These are phyloP conservation scores for Chiloscyllium punctatum DNA, from an alignment of 2,797 vertebrate genomes.

Conservation along the genomic window DNA sequence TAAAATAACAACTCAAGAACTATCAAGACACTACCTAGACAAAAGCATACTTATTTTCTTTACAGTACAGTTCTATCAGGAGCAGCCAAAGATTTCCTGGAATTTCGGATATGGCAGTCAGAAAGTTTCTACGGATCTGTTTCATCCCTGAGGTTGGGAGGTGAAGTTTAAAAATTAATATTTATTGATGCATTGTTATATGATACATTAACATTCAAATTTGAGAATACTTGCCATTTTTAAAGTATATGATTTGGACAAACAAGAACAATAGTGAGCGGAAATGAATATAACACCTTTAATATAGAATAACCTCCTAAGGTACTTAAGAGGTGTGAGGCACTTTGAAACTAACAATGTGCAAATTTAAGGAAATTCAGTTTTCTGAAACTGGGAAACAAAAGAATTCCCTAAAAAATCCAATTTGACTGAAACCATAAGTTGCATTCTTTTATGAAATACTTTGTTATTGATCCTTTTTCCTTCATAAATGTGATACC, in stretches of 20 bases:
- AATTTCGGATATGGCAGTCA: slow-evolving; percentile 59
- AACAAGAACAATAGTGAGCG: neutral
- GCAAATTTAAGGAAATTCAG: neutral
- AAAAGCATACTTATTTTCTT: slow-evolving; percentile 30
- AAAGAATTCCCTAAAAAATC: neutral
- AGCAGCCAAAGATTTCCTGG: slow-evolving; percentile 51
- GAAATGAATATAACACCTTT: neutral
- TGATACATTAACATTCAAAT: neutral
- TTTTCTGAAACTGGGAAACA: neutral
- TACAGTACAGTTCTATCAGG: slow-evolving; percentile 61
- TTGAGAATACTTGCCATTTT: neutral
- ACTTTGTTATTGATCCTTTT: neutral
- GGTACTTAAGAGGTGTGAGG: neutral
- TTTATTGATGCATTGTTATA: neutral
- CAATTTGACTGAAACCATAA: neutral
- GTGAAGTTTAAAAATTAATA: slow-evolving; percentile 52
- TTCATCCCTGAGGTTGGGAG: slow-evolving; percentile 60
- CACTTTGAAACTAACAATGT: neutral
- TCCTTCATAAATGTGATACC: neutral
- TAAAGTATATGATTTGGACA: neutral
- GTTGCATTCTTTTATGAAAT: neutral
- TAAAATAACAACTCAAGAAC: neutral
- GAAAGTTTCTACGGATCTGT: slow-evolving; percentile 63
- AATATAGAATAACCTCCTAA: neutral
- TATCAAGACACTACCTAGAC: neutral